phyloP scores from a whole-genome alignment of 2,113 vertebrate genomes.

The Gymnogyps californianus region DNA sequence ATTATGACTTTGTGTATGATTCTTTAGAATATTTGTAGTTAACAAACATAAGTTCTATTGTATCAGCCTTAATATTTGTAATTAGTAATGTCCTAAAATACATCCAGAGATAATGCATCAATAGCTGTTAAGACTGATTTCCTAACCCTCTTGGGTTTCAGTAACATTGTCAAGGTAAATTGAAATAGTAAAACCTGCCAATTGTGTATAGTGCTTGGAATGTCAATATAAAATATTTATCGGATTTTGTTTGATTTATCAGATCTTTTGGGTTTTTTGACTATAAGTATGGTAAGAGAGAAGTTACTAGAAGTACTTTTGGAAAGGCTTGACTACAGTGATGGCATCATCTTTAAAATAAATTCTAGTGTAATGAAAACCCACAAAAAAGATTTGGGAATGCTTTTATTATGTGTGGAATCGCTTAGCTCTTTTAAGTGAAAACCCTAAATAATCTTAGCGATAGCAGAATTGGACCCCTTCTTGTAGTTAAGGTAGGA shows the following conservation, averaged over 20 bases:
- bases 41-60: not conserved
- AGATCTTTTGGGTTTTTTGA: fast-evolving
- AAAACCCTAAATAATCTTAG: not conserved
- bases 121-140: not conserved
- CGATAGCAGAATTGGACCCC: not conserved
- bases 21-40: not conserved
- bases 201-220: not conserved
- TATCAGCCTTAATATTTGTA: not conserved
- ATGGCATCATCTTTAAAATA: not conserved
- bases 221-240: not conserved
- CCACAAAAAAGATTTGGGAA: not conserved
- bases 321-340: not conserved
- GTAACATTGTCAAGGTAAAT: not conserved
- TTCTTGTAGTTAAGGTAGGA: not conserved
- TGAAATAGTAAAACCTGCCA: not conserved
- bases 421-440: not conserved
- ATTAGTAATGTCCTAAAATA: not conserved
- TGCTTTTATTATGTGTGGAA: not conserved
- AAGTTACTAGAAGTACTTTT: not conserved
- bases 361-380: not conserved
- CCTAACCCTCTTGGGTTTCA: not conserved
- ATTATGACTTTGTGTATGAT: not conserved
- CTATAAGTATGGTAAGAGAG: not conserved
- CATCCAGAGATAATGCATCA: not conserved
- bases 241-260: not conserved